Evolutionary conservation across 2,113 vertebrate species (phyloP), one percentile per base, ranked within the genome.

Genomic region (Mellivora capensis): DNA sequence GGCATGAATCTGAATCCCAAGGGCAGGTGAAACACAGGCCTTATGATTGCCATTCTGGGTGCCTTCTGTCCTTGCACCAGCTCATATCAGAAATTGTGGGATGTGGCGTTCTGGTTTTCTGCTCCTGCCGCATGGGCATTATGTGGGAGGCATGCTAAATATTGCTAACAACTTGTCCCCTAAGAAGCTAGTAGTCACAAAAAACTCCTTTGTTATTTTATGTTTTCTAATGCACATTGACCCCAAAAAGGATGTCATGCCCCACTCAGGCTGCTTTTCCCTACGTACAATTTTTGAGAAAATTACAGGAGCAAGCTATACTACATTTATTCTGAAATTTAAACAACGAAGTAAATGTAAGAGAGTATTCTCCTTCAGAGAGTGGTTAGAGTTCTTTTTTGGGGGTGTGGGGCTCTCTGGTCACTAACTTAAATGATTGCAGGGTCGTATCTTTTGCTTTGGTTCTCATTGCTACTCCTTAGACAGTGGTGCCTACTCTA

Each of bases 31-130:
- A 71, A 80, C 14, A 9, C 74, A 95, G 17, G 34, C 64, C 72
- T 97, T 84, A 79, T 83, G 90, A 96, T 97, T 98, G 76, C 31
- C 85, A 89, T 97, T 97, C 97, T 44, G 71, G 21, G 76, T 57
- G 64, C 18, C 85, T 96, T 89, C 87, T 97, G 69, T 98, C 71
- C 77, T 88, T 91, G 54, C 1, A 69, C 72, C 69, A 27, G 37
- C 79, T 98, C 57, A 42, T 47, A 92, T 93, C 86, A 97, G 76
- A 98, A 71, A 85, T 72, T 62, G 8, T 64, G 87, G 87, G 89
- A 8, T 44, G 93, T 91, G 54, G 72, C 34, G 0, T 69, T 91
- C 74, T 87, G 96, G 49, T 74, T 96, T 95, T 61, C 90, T 96
- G 87, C 90, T 97, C 80, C 62, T 71, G 86, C 94, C 37, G 94